Base-by-base conservation (phyloP, 1,140 invertebrate species). In the Andrena cerasifolii region DNA sequence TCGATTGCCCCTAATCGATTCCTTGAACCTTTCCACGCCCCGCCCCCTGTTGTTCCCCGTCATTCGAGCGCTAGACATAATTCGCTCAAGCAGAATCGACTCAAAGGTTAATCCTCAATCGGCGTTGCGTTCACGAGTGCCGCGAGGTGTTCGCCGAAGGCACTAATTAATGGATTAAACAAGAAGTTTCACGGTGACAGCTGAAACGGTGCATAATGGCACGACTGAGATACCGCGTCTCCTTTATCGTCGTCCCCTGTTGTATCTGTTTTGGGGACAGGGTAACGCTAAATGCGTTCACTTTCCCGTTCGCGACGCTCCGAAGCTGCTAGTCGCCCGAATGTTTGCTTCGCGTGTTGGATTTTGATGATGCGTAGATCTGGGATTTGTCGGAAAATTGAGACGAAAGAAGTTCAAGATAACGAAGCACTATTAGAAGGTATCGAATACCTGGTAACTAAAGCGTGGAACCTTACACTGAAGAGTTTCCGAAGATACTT, bases 141-240 rank as follows among this genome's bases (percentile, higher is more conserved):
- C 26, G 51, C n/a, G 31, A 53, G 36, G 56, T n/a, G 49, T 74
- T 51, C 65, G n/a, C 36, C 26, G 14, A 61, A 47, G 28, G 1
- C 7, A 67, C 14, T 36, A 75, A 58, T 75, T 67, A 75, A 66
- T 56, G 51, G 40, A n/a, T n/a, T n/a, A n/a, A n/a, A 56, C 33
- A 67, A 67, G 36, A 28, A 67, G 28, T 10, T n/a, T 10, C 18
- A 0, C 10, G 21, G 14, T 24, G 28, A 26, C 16, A 72, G 28
- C 0, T 16, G 31, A 31, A n/a, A 49, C 43, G 21, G n/a, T n/a
- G 0, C 28, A 18, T n/a, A 51, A 36, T 31, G 3, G 24, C 40
- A 14, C n/a, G 2, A 14, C 21, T 8, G 56, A 36, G 5, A 26
- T 3, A 14, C 1, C n/a, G 0, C 7, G 54, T 21, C 43, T 49